Conservation (phyloP, 37 sponge, comb jelly and placozoan species). For the Tethya wilhelma region DNA sequence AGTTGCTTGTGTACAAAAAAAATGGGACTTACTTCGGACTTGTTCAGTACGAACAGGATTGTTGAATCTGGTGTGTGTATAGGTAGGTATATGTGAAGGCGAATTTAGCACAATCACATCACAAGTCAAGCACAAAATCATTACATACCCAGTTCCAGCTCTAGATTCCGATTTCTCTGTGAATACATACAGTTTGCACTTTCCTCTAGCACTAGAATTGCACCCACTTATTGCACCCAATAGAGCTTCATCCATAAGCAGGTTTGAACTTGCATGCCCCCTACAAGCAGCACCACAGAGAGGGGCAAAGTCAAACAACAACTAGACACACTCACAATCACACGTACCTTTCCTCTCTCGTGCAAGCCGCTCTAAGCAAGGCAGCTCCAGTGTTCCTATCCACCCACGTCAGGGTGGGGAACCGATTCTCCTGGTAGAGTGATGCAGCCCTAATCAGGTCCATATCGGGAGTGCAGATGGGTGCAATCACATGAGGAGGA, state of each 20-base stretch:
- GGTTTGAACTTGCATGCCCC: slow-evolving; percentile 30
- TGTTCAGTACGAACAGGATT: slow-evolving; percentile 6
- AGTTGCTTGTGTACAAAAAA: no score
- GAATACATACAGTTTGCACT: slow-evolving; percentile 48
- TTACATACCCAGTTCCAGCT: slow-evolving; percentile 8
- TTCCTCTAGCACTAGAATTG: slow-evolving; percentile 14
- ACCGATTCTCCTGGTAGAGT: slow-evolving; percentile 69
- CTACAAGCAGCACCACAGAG: background rate
- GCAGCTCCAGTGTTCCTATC: slow-evolving; percentile 52
- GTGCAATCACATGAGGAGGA: slow-evolving; percentile 70
- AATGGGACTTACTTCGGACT: slow-evolving; percentile 45
- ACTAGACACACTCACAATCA: background rate
- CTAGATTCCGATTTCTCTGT: slow-evolving; percentile 59
- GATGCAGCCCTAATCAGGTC: slow-evolving; percentile 70
- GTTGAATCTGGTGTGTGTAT: background rate
- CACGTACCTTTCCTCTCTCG: slow-evolving; percentile 50
- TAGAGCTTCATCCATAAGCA: slow-evolving; percentile 61
- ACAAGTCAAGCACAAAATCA: background rate
- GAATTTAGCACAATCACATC: background rate
- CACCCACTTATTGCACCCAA: slow-evolving; percentile 66
- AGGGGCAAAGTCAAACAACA: background rate
- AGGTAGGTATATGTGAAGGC: background rate
- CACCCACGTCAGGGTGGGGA: slow-evolving; percentile 85
- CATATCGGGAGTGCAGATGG: slow-evolving; percentile 63
- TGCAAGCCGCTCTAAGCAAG: slow-evolving; percentile 76